These are phyloP conservation scores for Sipha flava DNA, from an alignment of 1,140 invertebrate species.

Conservation along the genomic window DNA sequence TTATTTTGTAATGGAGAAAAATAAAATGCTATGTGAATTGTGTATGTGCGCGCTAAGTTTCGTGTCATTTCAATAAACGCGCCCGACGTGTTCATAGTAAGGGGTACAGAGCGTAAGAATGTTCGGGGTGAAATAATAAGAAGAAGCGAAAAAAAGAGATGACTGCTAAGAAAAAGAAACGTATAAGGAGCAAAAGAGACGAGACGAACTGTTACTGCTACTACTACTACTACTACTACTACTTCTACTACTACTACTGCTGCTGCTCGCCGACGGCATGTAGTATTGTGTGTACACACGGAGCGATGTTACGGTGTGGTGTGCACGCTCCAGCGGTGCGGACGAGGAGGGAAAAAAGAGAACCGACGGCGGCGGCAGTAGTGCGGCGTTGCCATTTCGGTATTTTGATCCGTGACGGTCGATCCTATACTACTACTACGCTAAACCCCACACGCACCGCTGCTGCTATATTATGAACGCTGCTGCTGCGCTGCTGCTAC, in stretches of 20 bases:
- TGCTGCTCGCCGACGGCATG: background rate
- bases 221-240: background rate
- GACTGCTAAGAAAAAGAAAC: background rate
- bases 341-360: conserved; percentile 24
- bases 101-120: background rate
- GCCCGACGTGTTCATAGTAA: background rate
- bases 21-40: background rate
- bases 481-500: too few relatives aligned
- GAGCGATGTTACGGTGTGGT: background rate
- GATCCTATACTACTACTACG: background rate
- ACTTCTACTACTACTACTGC: background rate
- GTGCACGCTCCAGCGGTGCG: conserved; percentile 10
- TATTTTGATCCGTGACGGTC: conserved; percentile 32
- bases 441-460: background rate
- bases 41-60: background rate
- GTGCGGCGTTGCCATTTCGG: conserved; percentile 15
- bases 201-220: background rate
- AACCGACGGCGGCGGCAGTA: conserved; percentile 3
- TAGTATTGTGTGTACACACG: background rate
- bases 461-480: background rate
- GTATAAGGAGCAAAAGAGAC: background rate
- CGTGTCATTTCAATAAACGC: background rate
- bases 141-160: background rate
- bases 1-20: background rate
- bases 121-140: background rate